Conservation (phyloP, 2,797 vertebrate genomes). For the Salarias fasciatus region DNA sequence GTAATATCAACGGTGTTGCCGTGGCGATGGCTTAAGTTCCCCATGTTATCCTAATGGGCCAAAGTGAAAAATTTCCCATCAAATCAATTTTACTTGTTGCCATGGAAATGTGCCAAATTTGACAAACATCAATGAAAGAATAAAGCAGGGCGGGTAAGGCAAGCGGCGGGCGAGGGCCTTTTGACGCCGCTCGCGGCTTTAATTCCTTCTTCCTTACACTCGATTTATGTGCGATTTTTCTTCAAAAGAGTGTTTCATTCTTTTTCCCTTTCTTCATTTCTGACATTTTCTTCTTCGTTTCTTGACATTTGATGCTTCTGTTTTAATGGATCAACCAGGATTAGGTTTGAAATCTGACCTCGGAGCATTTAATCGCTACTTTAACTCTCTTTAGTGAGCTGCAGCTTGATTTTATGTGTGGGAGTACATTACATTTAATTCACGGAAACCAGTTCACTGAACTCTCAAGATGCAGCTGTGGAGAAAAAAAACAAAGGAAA, state of each 20-base stretch:
- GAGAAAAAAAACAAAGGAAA: neutral
- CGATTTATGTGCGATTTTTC: neutral
- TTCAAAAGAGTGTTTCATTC: neutral
- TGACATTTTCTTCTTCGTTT: constrained; percentile 8
- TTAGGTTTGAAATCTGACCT: constrained; percentile 33
- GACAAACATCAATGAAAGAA: too few relatives aligned
- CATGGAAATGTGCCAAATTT: too few relatives aligned
- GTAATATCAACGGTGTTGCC: too few relatives aligned
- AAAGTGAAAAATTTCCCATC: too few relatives aligned
- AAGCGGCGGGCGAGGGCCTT: too few relatives aligned
- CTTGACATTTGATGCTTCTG: constrained; percentile 23
- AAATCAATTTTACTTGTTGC: too few relatives aligned
- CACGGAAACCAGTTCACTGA: neutral
- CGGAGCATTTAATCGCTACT: constrained; percentile 9
- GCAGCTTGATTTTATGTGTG: neutral
- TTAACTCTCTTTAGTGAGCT: neutral
- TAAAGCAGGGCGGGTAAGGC: too few relatives aligned
- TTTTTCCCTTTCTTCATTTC: neutral
- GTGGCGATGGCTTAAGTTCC: too few relatives aligned
- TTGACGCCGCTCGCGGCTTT: too few relatives aligned
- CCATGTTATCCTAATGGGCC: too few relatives aligned
- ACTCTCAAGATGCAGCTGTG: neutral
- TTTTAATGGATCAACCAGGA: constrained; percentile 18
- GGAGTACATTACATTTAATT: constrained; percentile 12
- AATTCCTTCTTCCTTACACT: neutral